Percentiles rank a stretch among this genome's conserved stretches.
phyloP scores from a whole-genome alignment of 1,140 invertebrate species.

The Apis cerana region DNA sequence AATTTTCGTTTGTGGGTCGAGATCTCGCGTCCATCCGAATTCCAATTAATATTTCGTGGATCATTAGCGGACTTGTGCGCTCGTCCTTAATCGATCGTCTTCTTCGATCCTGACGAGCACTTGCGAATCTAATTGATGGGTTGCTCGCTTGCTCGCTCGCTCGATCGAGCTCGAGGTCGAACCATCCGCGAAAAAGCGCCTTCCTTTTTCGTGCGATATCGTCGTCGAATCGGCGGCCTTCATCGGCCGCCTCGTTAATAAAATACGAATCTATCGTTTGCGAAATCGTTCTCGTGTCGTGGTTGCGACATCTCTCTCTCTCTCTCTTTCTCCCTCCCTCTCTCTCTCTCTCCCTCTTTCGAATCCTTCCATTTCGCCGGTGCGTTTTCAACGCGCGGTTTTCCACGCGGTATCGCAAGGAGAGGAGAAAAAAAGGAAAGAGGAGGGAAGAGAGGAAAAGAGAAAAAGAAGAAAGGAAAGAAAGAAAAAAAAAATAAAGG shows the following conservation, averaged over 20 bases:
- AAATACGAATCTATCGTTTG: not conserved
- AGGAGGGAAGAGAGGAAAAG: not conserved
- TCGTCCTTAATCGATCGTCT: constrained; percentile 65
- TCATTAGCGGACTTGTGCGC: constrained; percentile 66
- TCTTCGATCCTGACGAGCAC: constrained; percentile 29
- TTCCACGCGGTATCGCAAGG: not conserved
- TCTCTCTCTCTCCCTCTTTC: not conserved
- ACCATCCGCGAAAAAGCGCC: not conserved
- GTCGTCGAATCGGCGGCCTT: not conserved
- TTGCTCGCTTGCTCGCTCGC: constrained; percentile 9
- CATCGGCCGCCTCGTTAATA: too few species aligned
- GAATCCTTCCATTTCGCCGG: not conserved
- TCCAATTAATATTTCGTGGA: constrained; percentile 68
- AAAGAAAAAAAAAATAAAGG: not conserved
- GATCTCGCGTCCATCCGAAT: constrained; percentile 15
- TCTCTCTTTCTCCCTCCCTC: not conserved
- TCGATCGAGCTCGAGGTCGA: not conserved
- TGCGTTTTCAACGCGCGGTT: not conserved
- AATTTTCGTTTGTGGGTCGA: constrained; percentile 45
- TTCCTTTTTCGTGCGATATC: not conserved
- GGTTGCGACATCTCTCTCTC: not conserved
- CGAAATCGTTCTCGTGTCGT: not conserved
- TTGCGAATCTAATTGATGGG: constrained; percentile 52
- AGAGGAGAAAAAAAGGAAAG: not conserved
- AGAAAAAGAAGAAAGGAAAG: not conserved